A percentile compares a stretch with the other conserved stretches of the same genome.
These are phyloP conservation scores for Empidonax traillii DNA, from an alignment of 2,113 vertebrate genomes.

Conservation along the genomic window DNA sequence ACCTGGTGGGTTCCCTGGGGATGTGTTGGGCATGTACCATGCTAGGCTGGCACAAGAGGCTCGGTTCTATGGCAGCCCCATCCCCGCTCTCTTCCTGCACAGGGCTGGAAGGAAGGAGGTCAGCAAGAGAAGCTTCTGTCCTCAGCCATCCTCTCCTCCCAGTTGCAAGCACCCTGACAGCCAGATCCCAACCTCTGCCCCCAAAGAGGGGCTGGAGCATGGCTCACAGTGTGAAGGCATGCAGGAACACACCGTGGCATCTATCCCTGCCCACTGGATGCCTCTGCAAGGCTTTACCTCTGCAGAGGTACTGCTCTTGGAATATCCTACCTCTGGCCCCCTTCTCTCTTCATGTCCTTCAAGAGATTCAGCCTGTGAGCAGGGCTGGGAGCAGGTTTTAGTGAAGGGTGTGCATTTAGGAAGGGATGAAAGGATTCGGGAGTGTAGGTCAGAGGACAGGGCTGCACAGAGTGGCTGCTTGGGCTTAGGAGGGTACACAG, in stretches of 20 bases:
- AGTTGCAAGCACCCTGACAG: background rate
- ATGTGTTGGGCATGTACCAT: rapidly evolving
- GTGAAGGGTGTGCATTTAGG: rapidly evolving
- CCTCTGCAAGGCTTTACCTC: background rate
- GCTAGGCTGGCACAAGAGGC: background rate
- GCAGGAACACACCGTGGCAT: background rate
- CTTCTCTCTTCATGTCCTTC: background rate
- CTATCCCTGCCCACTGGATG: background rate
- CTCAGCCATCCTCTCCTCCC: background rate
- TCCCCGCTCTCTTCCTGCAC: background rate
- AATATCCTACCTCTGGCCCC: background rate
- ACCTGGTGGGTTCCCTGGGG: background rate
- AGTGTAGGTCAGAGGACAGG: background rate
- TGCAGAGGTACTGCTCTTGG: rapidly evolving
- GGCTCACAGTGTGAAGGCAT: rapidly evolving
- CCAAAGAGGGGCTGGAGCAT: rapidly evolving
- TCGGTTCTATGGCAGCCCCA: background rate
- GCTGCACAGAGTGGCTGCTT: background rate
- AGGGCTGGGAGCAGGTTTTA: background rate
- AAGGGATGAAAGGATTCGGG: background rate
- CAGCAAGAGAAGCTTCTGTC: background rate
- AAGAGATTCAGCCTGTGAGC: background rate
- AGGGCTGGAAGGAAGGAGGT: background rate
- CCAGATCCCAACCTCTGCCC: background rate
- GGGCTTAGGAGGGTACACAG: background rate